Evolutionary conservation across 2,888 invertebrate species (phyloP).

Genomic region (Tachystola acroxantha): DNA sequence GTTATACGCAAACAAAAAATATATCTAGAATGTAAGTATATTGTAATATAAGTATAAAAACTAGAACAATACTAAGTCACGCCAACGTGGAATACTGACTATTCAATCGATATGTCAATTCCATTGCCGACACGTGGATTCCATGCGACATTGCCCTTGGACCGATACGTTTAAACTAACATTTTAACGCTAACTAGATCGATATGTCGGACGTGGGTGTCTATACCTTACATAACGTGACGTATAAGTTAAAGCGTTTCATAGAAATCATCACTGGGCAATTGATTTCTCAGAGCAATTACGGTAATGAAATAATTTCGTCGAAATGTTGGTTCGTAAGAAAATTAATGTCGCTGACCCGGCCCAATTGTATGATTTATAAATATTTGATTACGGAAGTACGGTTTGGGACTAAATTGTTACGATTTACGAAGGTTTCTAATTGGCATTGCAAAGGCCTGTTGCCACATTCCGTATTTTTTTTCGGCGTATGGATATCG

Average conservation of each 20-base stretch:
- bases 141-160: slow-evolving; percentile 21
- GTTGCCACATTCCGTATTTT: too few relatives aligned
- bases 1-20: too few relatives aligned
- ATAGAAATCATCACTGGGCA: not conserved
- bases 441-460: too few relatives aligned
- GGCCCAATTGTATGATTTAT: not conserved
- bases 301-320: not conserved
- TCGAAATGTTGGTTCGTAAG: not conserved
- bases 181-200: slow-evolving; percentile 3
- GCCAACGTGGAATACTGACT: not conserved
- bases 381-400: not conserved
- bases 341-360: not conserved
- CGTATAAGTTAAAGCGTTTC: not conserved
- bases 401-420: too few relatives aligned
- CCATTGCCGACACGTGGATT: not conserved
- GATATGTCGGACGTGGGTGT: slow-evolving; percentile 4
- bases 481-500: too few relatives aligned
- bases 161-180: slow-evolving; percentile 6
- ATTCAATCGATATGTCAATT: slow-evolving; percentile 1
- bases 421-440: too few relatives aligned
- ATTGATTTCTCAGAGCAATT: not conserved
- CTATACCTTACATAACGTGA: not conserved
- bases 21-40: too few relatives aligned
- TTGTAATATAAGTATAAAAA: too few relatives aligned
- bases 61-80: too few relatives aligned